Evolutionary conservation across 2,113 vertebrate species (phyloP), one percentile per base, ranked within the genome.

Genomic region (Micromys minutus): DNA sequence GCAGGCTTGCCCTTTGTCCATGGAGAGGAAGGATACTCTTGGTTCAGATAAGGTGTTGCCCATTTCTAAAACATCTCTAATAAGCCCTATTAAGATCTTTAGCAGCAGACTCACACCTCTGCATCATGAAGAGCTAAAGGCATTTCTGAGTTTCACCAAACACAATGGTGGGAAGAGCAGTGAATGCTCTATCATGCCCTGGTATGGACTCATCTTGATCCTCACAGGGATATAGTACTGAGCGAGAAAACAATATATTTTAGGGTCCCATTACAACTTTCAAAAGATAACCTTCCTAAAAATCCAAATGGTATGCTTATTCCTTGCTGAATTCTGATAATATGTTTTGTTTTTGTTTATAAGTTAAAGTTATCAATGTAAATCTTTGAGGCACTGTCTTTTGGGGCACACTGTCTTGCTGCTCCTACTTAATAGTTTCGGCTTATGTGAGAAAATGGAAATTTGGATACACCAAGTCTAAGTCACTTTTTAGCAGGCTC

Each of bases 11-110:
- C 42, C 47, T 75, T 26, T 65, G 22, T 74, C 9, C 29, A 24
- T 52, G 81, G 97, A 98, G 96, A 96, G 1, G 74, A 97, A 96
- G 1, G 74, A 97, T 87, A 90, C 95, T 21, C 57, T 81, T 26
- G 29, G 71, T 81, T 83, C 96, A 98, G 96, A 96, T 3, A 65
- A 97, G 91, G 86, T 93, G 26, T 39, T 45, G 9, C 31, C 39
- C 7, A 42, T 71, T 96, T 95, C 85, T 34, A 63, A 94, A 87
- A 69, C 7, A 91, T 24, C 85, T 83, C 52, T 34, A 52, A 31
- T 89, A 29, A 90, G 72, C 47, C 2, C 0, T 0, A 79, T 76
- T 94, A 55, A 39, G 59, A 69, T 83, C 87, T 47, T 87, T 87
- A 91, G 59, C 31, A 47, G 59, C n/a, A 90, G 74, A 91, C 1